Percentiles rank a stretch among this genome's conserved stretches.
phyloP scores from a whole-genome alignment of 1,140 invertebrate species.

The Gryllus bimaculatus region DNA sequence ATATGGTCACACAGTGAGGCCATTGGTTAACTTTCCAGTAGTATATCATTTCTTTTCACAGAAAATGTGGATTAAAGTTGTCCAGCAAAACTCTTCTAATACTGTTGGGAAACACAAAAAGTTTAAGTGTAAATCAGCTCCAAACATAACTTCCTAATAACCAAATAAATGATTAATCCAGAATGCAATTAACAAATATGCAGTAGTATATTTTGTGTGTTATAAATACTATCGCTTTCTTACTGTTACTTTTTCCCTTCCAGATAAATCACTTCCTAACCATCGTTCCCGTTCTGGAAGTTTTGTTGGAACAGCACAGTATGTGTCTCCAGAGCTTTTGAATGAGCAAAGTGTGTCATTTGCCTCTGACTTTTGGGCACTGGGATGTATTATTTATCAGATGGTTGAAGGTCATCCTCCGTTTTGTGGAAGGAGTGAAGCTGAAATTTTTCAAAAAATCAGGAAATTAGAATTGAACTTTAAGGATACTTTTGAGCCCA shows the following conservation, averaged over 20 bases:
- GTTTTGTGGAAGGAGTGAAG: not conserved
- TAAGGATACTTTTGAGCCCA: not conserved
- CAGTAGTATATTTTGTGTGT: no score
- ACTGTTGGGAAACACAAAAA: no score
- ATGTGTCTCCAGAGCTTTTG: not conserved
- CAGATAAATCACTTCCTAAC: not conserved
- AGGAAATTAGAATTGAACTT: not conserved
- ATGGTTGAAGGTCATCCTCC: slow-evolving; percentile 28
- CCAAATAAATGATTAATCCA: no score
- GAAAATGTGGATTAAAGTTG: no score
- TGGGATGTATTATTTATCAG: slow-evolving; percentile 55
- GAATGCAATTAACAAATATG: no score
- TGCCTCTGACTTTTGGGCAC: slow-evolving; percentile 55
- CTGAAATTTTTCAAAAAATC: not conserved
- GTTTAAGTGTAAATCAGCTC: no score
- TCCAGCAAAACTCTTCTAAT: no score
- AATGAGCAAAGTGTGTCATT: slow-evolving; percentile 45
- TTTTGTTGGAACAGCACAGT: slow-evolving; percentile 7
- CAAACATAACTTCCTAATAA: no score
- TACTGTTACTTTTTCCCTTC: not conserved
- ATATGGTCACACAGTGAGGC: no score
- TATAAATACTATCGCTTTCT: no score
- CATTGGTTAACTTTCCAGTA: no score
- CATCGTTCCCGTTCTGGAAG: not conserved
- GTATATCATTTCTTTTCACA: no score